Conservation (phyloP, 2,888 invertebrate species). For the Oscheius sp. region DNA sequence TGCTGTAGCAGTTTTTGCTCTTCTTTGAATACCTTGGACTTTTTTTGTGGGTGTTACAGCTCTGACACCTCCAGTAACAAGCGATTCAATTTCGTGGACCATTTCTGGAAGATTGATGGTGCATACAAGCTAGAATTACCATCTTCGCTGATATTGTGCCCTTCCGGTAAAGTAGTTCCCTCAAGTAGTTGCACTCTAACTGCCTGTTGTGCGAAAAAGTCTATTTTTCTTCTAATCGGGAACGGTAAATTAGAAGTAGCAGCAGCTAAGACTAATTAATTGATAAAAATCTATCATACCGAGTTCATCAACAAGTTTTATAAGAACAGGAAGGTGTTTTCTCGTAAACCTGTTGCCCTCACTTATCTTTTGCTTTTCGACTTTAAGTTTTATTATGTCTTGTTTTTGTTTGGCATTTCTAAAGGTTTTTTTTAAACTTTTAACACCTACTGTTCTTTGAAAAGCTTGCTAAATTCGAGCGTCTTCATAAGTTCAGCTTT, state of each 20-base stretch:
- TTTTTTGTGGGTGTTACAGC: background rate
- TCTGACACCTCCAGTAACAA: background rate
- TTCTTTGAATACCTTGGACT: background rate
- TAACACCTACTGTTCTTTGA: background rate
- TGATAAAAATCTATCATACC: background rate
- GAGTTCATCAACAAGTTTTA: background rate
- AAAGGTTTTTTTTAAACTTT: background rate
- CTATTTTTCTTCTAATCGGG: background rate
- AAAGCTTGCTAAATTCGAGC: background rate
- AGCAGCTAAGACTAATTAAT: background rate
- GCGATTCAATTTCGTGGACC: background rate
- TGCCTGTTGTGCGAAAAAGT: background rate
- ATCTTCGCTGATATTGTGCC: background rate
- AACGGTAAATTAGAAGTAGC: background rate
- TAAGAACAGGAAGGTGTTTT: background rate
- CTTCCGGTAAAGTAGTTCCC: too few relatives aligned
- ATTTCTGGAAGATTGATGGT: background rate
- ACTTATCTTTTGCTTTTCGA: background rate
- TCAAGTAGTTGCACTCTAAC: background rate
- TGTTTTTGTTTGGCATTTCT: background rate
- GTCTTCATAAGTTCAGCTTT: background rate
- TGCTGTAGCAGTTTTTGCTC: background rate
- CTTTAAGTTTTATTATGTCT: background rate
- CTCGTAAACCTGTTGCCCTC: background rate
- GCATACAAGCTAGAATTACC: background rate